Conservation (phyloP, 2,113 vertebrate genomes). For the Carassius auratus region DNA sequence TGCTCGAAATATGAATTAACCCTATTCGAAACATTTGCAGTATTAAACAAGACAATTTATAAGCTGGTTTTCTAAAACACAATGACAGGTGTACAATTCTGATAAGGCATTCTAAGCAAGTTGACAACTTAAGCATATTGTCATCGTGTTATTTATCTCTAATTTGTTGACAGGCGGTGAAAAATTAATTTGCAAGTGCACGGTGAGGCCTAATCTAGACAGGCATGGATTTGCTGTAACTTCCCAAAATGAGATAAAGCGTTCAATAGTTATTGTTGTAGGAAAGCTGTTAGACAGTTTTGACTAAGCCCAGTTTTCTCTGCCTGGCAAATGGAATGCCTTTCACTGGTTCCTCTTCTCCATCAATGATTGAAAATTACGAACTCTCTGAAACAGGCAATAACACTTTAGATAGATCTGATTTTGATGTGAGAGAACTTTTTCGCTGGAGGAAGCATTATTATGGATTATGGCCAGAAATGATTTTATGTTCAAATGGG, state of each 20-base stretch:
- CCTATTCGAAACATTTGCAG: slow-evolving; percentile 19
- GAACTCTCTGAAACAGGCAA: slow-evolving; percentile 5
- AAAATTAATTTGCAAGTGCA: slow-evolving; percentile 54
- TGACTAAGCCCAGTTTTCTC: slow-evolving; percentile 33
- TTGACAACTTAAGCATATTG: slow-evolving; percentile 38
- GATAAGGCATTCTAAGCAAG: slow-evolving; percentile 55
- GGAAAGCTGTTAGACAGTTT: slow-evolving; percentile 49
- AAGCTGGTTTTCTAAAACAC: slow-evolving; percentile 40
- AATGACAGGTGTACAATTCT: slow-evolving; percentile 52
- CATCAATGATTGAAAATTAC: slow-evolving; percentile 30
- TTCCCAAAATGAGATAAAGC: slow-evolving; percentile 50
- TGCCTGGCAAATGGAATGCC: slow-evolving; percentile 5
- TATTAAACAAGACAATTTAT: slow-evolving; percentile 45
- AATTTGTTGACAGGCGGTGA: slow-evolving; percentile 47
- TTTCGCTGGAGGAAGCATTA: too few relatives aligned
- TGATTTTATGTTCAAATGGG: too few relatives aligned
- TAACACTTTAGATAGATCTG: slow-evolving; percentile 14
- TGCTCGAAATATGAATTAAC: slow-evolving; percentile 16
- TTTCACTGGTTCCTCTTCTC: slow-evolving; percentile 1
- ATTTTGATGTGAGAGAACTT: too few relatives aligned
- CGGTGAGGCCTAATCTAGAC: slow-evolving; percentile 58
- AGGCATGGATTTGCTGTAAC: slow-evolving; percentile 57
- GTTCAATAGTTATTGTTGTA: slow-evolving; percentile 51
- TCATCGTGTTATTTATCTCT: slow-evolving; percentile 45
- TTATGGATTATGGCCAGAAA: too few relatives aligned